These are phyloP conservation scores for Drosophila grimshawi DNA, from an alignment of 1,140 invertebrate genomes.

Conservation along the genomic window DNA sequence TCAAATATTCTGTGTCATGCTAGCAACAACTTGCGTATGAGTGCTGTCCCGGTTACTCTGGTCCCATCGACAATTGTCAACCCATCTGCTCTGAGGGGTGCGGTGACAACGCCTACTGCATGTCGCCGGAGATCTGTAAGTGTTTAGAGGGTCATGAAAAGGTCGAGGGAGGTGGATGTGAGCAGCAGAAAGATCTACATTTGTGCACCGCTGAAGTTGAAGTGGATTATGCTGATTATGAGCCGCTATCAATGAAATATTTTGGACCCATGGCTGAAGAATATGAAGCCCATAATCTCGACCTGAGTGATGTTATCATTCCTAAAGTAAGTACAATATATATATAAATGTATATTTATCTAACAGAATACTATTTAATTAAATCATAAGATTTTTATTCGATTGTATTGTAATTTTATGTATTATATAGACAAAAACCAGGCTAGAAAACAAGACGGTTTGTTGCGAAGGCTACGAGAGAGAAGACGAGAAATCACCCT, in stretches of 20 bases:
- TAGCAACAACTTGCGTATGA: neutral
- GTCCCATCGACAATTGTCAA: neutral
- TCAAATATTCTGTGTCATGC: neutral
- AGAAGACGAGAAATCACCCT: neutral
- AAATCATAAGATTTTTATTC: too few species aligned
- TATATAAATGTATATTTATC: too few species aligned
- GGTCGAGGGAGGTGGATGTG: neutral
- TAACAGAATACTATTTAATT: too few species aligned
- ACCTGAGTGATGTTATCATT: too few species aligned
- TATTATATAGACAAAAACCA: neutral
- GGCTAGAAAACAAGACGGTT: neutral
- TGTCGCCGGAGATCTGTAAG: neutral
- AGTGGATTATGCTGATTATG: constrained; percentile 2
- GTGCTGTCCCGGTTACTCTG: neutral
- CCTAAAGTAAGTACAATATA: too few species aligned
- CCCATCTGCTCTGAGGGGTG: neutral
- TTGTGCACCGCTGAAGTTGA: constrained; percentile 10
- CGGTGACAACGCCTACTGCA: neutral
- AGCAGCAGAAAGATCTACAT: constrained; percentile 12
- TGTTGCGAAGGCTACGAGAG: constrained; percentile 8
- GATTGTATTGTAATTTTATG: too few species aligned
- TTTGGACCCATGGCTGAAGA: neutral
- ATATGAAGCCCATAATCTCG: neutral
- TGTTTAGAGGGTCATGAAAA: neutral
- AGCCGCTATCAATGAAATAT: too few species aligned